Percentiles rank a stretch among this genome's conserved stretches.
phyloP scores from a whole-genome alignment of 2,113 vertebrate genomes.

The Tachuris rubrigastra region DNA sequence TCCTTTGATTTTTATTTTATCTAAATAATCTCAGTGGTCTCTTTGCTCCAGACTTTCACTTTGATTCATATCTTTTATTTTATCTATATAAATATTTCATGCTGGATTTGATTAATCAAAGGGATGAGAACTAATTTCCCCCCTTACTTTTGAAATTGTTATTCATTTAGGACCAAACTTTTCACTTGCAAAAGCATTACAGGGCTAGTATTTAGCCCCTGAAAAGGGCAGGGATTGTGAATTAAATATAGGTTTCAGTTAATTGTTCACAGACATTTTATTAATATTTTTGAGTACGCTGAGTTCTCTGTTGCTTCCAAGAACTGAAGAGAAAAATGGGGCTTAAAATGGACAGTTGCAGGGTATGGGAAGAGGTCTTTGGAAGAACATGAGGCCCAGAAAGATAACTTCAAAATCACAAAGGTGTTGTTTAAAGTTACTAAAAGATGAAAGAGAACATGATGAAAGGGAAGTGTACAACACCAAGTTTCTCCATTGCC shows the following conservation, averaged over 20 bases:
- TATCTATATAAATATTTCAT: constrained; percentile 45
- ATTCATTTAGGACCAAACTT: background rate
- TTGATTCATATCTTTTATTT: constrained; percentile 45
- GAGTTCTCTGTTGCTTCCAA: background rate
- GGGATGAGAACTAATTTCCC: background rate
- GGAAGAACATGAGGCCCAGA: background rate
- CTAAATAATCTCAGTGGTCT: background rate
- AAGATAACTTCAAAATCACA: background rate
- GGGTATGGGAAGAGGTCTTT: background rate
- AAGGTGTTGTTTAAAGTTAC: background rate
- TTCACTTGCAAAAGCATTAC: background rate
- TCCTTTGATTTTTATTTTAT: constrained; percentile 37
- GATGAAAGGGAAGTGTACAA: background rate
- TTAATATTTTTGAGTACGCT: background rate
- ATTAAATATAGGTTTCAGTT: background rate
- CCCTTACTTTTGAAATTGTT: background rate
- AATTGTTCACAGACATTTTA: background rate
- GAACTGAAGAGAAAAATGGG: background rate
- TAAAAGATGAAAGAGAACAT: background rate
- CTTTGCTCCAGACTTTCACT: background rate
- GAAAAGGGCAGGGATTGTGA: background rate
- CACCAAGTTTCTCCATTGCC: background rate
- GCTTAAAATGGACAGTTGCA: background rate
- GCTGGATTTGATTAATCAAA: constrained; percentile 12
- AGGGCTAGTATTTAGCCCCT: background rate